phyloP scores from a whole-genome alignment of 2,888 invertebrate genomes.

The Trachelus iudaicus region DNA sequence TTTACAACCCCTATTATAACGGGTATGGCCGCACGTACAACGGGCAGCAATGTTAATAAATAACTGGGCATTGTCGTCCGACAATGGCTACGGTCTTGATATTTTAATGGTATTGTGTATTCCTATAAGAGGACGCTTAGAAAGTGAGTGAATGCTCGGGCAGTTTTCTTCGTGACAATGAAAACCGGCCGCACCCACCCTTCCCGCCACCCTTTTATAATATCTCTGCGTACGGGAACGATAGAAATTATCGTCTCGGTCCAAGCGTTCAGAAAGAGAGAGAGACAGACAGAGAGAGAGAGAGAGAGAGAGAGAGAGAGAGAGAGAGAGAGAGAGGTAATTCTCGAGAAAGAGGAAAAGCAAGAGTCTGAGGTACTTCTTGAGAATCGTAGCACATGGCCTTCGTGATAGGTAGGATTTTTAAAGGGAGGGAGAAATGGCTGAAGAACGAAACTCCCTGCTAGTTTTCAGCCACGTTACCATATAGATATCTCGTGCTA shows the following conservation, averaged over 20 bases:
- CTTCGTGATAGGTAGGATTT: too few species aligned
- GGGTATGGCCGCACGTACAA: too few species aligned
- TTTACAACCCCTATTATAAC: conserved; percentile 11
- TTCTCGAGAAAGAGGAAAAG: too few species aligned
- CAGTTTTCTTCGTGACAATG: conserved; percentile 5
- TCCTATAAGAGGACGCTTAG: conserved; percentile 1
- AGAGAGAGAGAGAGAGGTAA: too few species aligned
- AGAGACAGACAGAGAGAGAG: not conserved
- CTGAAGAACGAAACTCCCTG: too few species aligned
- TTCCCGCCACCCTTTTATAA: not conserved
- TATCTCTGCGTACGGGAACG: not conserved
- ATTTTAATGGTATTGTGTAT: conserved; percentile 6
- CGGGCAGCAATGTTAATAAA: conserved; percentile 19
- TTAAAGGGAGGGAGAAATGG: too few species aligned
- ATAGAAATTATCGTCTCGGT: conserved; percentile 31
- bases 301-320: too few species aligned
- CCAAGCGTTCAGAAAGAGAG: not conserved
- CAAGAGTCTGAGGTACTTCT: too few species aligned
- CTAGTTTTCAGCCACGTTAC: too few species aligned
- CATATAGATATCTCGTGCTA: too few species aligned
- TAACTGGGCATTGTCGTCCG: conserved; percentile 16
- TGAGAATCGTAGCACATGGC: too few species aligned
- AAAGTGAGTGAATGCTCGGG: conserved; percentile 14
- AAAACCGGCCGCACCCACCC: conserved; percentile 2
- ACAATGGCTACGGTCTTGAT: conserved; percentile 3